These are phyloP conservation scores for Thereva nobilitata DNA, from an alignment of 2,888 invertebrate genomes.

Conservation along the genomic window DNA sequence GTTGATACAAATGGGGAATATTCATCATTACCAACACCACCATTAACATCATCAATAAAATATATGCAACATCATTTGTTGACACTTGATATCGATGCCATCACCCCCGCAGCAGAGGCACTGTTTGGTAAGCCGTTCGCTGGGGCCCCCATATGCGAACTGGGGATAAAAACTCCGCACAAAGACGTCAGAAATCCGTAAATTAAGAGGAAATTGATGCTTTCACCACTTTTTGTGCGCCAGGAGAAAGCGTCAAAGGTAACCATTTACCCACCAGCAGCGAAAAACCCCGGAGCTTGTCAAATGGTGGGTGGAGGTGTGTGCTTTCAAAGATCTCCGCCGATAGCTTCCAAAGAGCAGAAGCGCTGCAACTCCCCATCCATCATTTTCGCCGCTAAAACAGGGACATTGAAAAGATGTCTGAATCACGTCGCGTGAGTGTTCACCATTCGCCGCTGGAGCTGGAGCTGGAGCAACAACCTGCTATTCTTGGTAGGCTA, in stretches of 20 bases:
- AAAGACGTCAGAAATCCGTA: background rate
- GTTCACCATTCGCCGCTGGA: background rate
- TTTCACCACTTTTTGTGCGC: conserved; percentile 13
- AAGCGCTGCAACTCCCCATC: conserved; percentile 3
- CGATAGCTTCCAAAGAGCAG: conserved; percentile 7
- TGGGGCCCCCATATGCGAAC: no score
- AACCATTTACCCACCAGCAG: no score
- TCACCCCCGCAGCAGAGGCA: conserved; percentile 14
- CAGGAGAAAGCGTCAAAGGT: background rate
- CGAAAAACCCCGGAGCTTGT: no score
- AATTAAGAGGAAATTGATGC: conserved; percentile 29
- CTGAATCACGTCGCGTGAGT: conserved; percentile 4
- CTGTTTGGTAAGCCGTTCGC: background rate
- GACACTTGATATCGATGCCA: conserved; percentile 33
- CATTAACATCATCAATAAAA: conserved; percentile 36
- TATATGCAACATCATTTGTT: conserved; percentile 34
- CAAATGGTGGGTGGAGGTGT: background rate
- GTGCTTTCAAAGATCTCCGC: background rate
- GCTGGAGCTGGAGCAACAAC: conserved; percentile 10
- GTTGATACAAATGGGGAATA: no score
- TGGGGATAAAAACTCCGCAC: no score
- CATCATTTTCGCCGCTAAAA: background rate
- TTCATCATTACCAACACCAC: background rate
- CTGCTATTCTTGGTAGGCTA: conserved; percentile 6
- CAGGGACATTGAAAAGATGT: no score